Evolutionary conservation across 92 coral and sea anemone species (phyloP).

Genomic region (Umimayanthus kanabou): DNA sequence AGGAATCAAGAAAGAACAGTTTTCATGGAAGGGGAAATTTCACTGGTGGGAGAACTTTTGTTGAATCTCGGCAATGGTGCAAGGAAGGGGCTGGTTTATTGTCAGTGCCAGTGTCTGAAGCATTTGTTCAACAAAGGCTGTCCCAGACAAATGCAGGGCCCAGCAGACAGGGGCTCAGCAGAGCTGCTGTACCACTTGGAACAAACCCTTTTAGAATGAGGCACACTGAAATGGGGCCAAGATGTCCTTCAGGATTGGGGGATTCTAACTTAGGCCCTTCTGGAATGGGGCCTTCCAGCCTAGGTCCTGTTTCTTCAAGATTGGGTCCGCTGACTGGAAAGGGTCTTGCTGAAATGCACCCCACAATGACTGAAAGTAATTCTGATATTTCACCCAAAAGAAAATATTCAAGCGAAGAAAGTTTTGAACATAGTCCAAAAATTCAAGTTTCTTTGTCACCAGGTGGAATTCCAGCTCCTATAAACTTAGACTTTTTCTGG

Average conservation of each 20-base stretch:
- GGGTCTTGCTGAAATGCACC: neutral
- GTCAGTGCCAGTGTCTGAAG: neutral
- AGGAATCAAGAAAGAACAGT: neutral
- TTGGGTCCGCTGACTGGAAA: neutral
- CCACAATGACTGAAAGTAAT: neutral
- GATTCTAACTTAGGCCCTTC: neutral
- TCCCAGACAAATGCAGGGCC: neutral
- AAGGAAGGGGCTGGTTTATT: neutral
- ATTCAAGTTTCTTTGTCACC: neutral
- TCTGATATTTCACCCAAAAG: neutral
- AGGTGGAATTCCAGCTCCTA: neutral
- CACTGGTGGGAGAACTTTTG: neutral
- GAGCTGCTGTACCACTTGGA: neutral
- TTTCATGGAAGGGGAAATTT: neutral
- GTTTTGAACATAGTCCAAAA: conserved; percentile 4
- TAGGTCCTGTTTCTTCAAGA: conserved; percentile 4
- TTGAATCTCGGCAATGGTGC: neutral
- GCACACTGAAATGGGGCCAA: neutral
- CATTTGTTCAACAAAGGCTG: neutral
- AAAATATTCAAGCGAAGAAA: neutral
- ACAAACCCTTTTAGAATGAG: neutral
- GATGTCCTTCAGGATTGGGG: too few species aligned
- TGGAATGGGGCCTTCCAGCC: neutral
- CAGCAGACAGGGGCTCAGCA: neutral
- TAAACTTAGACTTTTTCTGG: conserved; percentile 10